Base-by-base conservation (phyloP, 2,113 vertebrate genomes). In the Halcyon senegalensis region DNA sequence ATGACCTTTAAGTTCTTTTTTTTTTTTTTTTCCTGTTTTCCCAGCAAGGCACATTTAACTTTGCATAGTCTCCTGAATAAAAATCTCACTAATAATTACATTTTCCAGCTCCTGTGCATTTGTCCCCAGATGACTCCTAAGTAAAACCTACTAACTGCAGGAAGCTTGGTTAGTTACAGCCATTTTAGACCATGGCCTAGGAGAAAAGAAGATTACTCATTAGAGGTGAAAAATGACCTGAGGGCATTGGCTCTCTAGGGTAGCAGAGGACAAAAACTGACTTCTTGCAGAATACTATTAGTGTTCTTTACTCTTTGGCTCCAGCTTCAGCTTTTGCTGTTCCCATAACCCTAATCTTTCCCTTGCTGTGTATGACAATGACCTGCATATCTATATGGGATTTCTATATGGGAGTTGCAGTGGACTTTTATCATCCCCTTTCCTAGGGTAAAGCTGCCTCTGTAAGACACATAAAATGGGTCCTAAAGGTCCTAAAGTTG, bases 1-100 rank as follows among this genome's bases (percentile, higher is more conserved):
- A 93, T 94, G 95, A 95, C 95, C 94, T 96, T 97, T 94, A 93
- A 87, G 33, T 70, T 83, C 39, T 44, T 66, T 16, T 68, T 48
- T n/a, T 48, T 25, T 44, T 44, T 50, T 48, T 76, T 87, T 59
- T 17, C 11, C 28, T 16, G 87, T 92, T 84, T 84, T 30, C 46
- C 18, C 83, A 94, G 92, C 44, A 87, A 92, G 76, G 51, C 68
- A 68, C 55, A 69, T 94, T 92, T 84, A 72, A 87, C 80, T 89
- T 87, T 91, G 58, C 77, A 69, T 58, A 72, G 69, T 37, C 56
- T 92, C 53, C 84, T 77, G 78, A 89, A 92, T 74, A 93, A 92
- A 94, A 94, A 87, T 67, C 46, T 96, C 88, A 62, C 44, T 59
- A 76, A 85, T 92, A 96, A 96, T 88, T 94, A 77, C 46, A 46